Evolutionary conservation across 2,797 vertebrate genomes (phyloP), one percentile per base, ranked within the genome.

Genomic region (Sebastes itinus): DNA sequence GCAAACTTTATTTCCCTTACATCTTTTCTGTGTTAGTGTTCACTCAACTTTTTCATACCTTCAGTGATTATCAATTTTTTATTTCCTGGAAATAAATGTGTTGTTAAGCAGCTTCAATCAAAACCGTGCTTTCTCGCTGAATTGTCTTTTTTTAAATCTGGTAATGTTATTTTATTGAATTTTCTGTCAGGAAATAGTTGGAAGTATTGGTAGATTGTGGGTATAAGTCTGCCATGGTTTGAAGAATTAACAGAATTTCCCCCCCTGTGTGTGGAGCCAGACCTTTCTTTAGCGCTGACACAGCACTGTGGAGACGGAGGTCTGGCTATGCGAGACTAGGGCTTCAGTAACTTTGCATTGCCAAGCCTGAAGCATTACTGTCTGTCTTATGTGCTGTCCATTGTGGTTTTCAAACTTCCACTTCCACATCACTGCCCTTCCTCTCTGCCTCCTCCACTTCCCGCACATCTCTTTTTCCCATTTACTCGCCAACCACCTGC

Each of bases 401-500:
- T 76, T 27, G 68, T 71, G 33, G 12, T 66, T 81, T 81, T 77
- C 23, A 4, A 82, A 71, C 62, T 52, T 64, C 60, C 28, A 69
- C 62, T 52, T 64, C 62, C 25, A 49, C 74, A 18, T 67, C 52
- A 30, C 55, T 38, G 78, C 25, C 68, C 32, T 68, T 77, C 68
- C 74, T 32, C 68, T 65, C 38, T 67, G 28, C 42, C 80, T 70
- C 28, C 54, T 80, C 75, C 62, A 30, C 60, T 81, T 80, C 72
- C 38, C 72, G 55, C 64, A 69, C 76, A 65, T 49, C 35, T 82
- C 61, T 75, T 81, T 81, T 78, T 66, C 55, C 54, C 65, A 84
- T 90, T 81, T 83, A 69, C 33, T 83, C 54, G 30, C 46, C 54
- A 76, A 20, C 64, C 80, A 77, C 82, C 72, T 81, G 82, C 77